Base-by-base conservation (phyloP, 1,140 invertebrate genomes). In the Aplysia californica region DNA sequence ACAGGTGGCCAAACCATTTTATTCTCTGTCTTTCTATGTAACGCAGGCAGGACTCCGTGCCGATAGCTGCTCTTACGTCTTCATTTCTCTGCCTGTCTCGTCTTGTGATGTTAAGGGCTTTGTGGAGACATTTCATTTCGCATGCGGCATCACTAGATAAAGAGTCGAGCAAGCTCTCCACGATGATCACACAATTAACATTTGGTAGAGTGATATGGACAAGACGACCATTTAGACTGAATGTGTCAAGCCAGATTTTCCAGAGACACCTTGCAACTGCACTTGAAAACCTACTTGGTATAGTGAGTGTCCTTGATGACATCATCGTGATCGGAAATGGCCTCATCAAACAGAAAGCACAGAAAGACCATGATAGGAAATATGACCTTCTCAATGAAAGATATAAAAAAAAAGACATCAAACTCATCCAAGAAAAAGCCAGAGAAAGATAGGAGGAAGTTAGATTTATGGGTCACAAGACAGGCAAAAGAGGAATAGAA, bases 401-500 rank as follows among this genome's bases (percentile, higher is more conserved):
- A 29, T 79, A 72, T 44, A 68, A 35, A 58, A 3, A 83, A 38
- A 58, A 64, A 0, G 39, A 74, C 50, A 76, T 82, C 26, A 70
- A 56, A 3, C 74, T 84, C n/a, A 83, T 84, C 61, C 36, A 75
- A 4, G 76, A 77, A 3, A 83, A 82, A 55, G 44, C 44, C 18
- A 39, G 74, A 38, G 29, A 76, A 31, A 73, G 29, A 36, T 64
- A 71, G 2, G n/a, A 39, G 20, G 81, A 83, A 77, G 70, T 23
- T 31, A 35, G 5, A 41, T 86, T 31, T 85, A 79, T n/a, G 56
- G 86, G n/a, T 72, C 78, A 55, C 69, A 78, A 3, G 80, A 87
- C 78, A 55, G 75, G 80, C 31, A 33, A 56, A 26, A 70, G 86
- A 56, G 87, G 67, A 21, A 39, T 69, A 31, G 85, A 85, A 58